Evolutionary conservation across 2,888 invertebrate species (phyloP).

Genomic region (Caenorhabditis japonica): DNA sequence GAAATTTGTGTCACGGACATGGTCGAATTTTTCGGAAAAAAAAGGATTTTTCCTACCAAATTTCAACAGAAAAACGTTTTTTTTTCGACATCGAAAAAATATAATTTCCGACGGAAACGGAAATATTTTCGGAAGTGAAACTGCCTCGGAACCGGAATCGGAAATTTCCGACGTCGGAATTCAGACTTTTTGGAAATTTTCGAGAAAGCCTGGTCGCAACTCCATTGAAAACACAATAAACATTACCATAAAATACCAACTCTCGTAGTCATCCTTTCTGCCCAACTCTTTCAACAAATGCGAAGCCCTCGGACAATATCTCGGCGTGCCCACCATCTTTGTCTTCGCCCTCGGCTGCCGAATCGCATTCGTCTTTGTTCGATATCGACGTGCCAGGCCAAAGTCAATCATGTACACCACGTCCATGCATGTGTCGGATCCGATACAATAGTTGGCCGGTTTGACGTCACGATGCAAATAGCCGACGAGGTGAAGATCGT

Average conservation of each 20-base stretch:
- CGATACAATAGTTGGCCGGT: constrained; percentile 49
- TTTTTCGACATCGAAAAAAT: no score
- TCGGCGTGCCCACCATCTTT: constrained; percentile 49
- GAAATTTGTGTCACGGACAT: no score
- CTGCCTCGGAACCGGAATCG: no score
- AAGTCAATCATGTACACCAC: constrained; percentile 43
- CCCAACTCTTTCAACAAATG: constrained; percentile 34
- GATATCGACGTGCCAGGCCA: constrained; percentile 44
- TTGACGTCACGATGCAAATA: constrained; percentile 54
- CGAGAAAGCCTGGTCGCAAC: no score
- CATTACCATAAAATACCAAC: constrained; percentile 44
- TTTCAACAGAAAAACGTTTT: no score
- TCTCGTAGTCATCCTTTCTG: constrained; percentile 50
- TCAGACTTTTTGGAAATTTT: no score
- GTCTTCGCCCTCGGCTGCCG: constrained; percentile 29
- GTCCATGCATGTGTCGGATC: constrained; percentile 9
- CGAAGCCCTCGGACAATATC: constrained; percentile 47
- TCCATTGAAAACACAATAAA: background rate
- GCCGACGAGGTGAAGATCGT: constrained; percentile 43
- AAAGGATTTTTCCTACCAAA: no score
- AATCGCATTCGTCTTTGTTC: constrained; percentile 22
- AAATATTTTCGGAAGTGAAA: no score
- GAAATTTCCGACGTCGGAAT: no score
- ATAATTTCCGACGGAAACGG: no score
- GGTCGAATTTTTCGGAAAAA: no score